These are phyloP conservation scores for Calliphora vomitoria DNA, from an alignment of 2,888 invertebrate species.

Conservation along the genomic window DNA sequence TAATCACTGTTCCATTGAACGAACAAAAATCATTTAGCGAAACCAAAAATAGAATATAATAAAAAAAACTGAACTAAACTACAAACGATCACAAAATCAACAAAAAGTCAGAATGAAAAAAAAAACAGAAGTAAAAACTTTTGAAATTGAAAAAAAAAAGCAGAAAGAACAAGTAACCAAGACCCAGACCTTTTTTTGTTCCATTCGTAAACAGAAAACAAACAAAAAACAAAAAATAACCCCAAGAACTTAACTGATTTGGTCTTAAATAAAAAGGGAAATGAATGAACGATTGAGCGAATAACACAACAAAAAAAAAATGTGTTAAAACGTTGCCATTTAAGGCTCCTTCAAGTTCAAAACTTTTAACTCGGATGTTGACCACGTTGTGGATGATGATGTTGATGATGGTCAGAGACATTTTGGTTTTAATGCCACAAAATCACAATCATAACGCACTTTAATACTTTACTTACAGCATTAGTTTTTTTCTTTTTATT, in stretches of 20 bases:
- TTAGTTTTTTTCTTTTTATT: not conserved
- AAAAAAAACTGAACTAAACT: conserved; percentile 45
- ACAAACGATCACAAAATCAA: conserved; percentile 54
- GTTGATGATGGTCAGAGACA: conserved; percentile 51
- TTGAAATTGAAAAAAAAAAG: conserved; percentile 15
- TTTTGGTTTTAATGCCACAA: conserved; percentile 38
- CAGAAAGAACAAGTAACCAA: conserved; percentile 44
- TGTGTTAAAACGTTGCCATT: conserved; percentile 52
- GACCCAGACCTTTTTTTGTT: conserved; percentile 46
- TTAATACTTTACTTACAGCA: conserved; percentile 66
- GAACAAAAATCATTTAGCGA: conserved; percentile 85
- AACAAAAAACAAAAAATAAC: conserved; percentile 11
- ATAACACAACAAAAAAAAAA: conserved; percentile 15
- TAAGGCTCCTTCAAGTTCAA: conserved; percentile 69
- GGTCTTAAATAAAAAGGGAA: conserved; percentile 62
- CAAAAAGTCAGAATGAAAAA: conserved; percentile 16
- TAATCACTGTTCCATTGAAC: conserved; percentile 85
- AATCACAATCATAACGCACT: conserved; percentile 43
- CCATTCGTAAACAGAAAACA: conserved; percentile 1
- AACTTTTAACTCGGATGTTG: conserved; percentile 51
- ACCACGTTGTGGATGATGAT: not conserved
- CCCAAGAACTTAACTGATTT: conserved; percentile 44
- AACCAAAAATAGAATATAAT: conserved; percentile 78
- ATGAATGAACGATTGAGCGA: conserved; percentile 66
- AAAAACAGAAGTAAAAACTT: too few relatives aligned